phyloP scores from a whole-genome alignment of 2,113 vertebrate genomes.

The Pithys albifrons region DNA sequence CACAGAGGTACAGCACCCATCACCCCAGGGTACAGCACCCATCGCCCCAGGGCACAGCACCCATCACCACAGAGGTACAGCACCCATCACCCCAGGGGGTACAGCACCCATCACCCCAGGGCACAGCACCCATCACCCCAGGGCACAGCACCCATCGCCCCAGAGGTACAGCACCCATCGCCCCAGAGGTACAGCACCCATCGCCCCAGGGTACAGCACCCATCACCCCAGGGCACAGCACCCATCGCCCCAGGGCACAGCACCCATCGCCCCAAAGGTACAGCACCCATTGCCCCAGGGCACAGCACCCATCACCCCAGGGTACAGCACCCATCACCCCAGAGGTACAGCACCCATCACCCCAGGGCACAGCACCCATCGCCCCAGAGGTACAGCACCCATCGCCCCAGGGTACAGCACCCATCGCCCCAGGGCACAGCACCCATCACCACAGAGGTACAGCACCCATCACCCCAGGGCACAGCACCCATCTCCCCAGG shows the following conservation, averaged over 20 bases:
- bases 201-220: not conserved
- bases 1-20: no score
- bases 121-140: not conserved
- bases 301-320: no score
- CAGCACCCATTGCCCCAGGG: no score
- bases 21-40: no score
- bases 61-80: not conserved
- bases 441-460: not conserved
- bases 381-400: no score
- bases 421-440: not conserved
- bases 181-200: not conserved
- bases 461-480: no score
- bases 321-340: no score
- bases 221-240: not conserved
- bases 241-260: not conserved
- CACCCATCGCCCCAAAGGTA: no score
- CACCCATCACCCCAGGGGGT: not conserved
- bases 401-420: not conserved
- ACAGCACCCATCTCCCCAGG: not conserved
- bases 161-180: not conserved
- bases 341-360: not conserved
- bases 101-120: no score
- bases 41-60: no score
- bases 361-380: no score
- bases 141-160: no score